phyloP scores from a whole-genome alignment of 2,888 invertebrate species.

The Hanleya hanleyi region DNA sequence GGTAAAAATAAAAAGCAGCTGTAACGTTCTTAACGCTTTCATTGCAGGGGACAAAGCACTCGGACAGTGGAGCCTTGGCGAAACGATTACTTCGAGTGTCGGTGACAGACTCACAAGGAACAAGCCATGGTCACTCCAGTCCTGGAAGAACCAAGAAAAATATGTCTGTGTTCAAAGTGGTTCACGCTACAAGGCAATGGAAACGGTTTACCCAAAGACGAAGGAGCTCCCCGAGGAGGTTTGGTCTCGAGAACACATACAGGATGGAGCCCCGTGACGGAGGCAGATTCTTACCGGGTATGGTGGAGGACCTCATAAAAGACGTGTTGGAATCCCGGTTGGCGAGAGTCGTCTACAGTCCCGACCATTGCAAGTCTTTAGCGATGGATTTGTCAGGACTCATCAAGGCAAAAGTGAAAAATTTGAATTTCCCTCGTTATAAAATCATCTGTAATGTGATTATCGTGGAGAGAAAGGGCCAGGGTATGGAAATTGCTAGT shows the following conservation, averaged over 20 bases:
- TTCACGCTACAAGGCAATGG: neutral
- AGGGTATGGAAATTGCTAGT: slow-evolving; percentile 57
- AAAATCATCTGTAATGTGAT: slow-evolving; percentile 63
- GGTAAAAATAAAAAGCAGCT: too few relatives aligned
- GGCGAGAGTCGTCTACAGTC: slow-evolving; percentile 60
- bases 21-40: too few relatives aligned
- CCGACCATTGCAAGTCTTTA: slow-evolving; percentile 53
- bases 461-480: slow-evolving; percentile 58
- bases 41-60: neutral
- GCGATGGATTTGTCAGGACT: slow-evolving; percentile 60
- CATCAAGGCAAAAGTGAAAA: slow-evolving; percentile 62
- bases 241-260: slow-evolving; percentile 53
- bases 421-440: slow-evolving; percentile 60
- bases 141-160: neutral
- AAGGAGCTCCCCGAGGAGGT: neutral
- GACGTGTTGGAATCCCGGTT: slow-evolving; percentile 56
- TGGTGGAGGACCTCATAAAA: slow-evolving; percentile 53
- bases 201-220: neutral
- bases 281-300: slow-evolving; percentile 55
- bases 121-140: neutral
- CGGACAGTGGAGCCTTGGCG: neutral
- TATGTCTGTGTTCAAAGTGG: neutral
- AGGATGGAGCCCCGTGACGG: slow-evolving; percentile 48
- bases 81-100: neutral
- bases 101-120: too few relatives aligned